These are phyloP conservation scores for Pyrrhia umbra DNA, from an alignment of 2,888 invertebrate genomes.

Conservation along the genomic window DNA sequence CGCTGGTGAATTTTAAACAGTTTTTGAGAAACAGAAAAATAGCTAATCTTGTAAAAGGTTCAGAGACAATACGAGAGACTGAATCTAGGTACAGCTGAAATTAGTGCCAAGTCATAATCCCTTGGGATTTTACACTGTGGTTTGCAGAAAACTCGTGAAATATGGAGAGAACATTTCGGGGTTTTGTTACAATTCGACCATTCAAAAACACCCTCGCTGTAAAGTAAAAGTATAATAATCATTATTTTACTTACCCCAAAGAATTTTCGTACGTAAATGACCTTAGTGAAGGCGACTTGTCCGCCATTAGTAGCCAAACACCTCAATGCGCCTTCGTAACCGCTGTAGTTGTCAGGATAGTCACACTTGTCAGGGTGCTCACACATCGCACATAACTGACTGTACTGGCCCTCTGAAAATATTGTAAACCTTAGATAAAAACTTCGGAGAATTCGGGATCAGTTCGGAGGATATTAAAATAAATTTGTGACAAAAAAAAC, in stretches of 20 bases:
- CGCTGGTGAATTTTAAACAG: constrained; percentile 10
- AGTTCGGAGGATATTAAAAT: too few species aligned
- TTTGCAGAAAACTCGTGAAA: constrained; percentile 14
- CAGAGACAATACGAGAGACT: constrained; percentile 8
- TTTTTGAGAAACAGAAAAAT: background rate
- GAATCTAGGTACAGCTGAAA: constrained; percentile 11
- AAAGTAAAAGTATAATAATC: constrained; percentile 9
- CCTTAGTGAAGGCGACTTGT: constrained; percentile 96
- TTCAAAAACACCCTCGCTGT: background rate
- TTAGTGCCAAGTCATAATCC: constrained; percentile 25
- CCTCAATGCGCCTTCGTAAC: constrained; percentile 95
- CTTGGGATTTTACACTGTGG: constrained; percentile 7
- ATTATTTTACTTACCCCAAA: constrained; percentile 92
- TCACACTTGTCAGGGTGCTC: constrained; percentile 94
- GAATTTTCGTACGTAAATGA: constrained; percentile 94
- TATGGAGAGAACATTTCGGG: constrained; percentile 20
- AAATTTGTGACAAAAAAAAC: too few species aligned
- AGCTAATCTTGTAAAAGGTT: constrained; percentile 9
- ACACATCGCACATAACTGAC: constrained; percentile 94
- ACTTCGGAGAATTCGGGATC: background rate
- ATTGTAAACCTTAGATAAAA: constrained; percentile 1
- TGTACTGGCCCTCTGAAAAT: constrained; percentile 92
- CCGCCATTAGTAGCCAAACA: constrained; percentile 95
- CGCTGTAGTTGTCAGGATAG: constrained; percentile 95
- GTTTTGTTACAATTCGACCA: background rate